Percentiles rank a stretch among this genome's conserved stretches.
Evolutionary conservation across 2,797 vertebrate genomes (phyloP).

Genomic region (Chaetophractus vellerosus): DNA sequence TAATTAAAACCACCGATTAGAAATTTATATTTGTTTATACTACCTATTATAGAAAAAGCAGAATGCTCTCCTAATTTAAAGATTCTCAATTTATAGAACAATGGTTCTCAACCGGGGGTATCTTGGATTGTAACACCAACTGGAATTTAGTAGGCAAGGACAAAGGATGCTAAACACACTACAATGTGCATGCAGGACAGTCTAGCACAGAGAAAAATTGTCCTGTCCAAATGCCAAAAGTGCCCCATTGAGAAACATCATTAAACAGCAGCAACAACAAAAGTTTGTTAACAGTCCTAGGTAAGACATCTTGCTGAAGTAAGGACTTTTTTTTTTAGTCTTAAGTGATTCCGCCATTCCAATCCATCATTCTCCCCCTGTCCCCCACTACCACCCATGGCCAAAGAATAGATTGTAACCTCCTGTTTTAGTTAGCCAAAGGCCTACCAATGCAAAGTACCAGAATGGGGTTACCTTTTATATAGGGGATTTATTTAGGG

Average conservation of each 20-base stretch:
- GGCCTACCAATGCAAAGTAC: too few relatives aligned
- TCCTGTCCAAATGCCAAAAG: neutral
- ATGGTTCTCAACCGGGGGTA: neutral
- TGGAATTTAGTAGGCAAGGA: neutral
- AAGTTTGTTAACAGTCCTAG: neutral
- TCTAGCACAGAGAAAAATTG: neutral
- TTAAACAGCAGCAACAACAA: neutral
- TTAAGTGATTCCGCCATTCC: too few relatives aligned
- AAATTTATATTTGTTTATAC: neutral
- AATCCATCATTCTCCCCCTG: too few relatives aligned
- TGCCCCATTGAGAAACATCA: neutral
- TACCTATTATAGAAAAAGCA: slow-evolving; percentile 55
- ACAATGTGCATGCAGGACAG: neutral
- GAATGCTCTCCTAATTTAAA: slow-evolving; percentile 25
- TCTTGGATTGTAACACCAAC: neutral
- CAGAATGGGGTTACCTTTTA: too few relatives aligned
- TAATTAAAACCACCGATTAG: slow-evolving; percentile 37
- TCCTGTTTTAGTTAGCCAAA: too few relatives aligned
- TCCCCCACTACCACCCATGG: too few relatives aligned
- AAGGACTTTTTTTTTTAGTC: neutral
- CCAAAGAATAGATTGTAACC: too few relatives aligned
- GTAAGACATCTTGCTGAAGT: neutral
- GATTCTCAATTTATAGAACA: neutral
- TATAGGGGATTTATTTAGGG: too few relatives aligned
- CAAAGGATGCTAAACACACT: neutral